Percentiles rank a stretch among this genome's conserved stretches.
Evolutionary conservation across 2,113 vertebrate species (phyloP).

Genomic region (Acinonyx jubatus): DNA sequence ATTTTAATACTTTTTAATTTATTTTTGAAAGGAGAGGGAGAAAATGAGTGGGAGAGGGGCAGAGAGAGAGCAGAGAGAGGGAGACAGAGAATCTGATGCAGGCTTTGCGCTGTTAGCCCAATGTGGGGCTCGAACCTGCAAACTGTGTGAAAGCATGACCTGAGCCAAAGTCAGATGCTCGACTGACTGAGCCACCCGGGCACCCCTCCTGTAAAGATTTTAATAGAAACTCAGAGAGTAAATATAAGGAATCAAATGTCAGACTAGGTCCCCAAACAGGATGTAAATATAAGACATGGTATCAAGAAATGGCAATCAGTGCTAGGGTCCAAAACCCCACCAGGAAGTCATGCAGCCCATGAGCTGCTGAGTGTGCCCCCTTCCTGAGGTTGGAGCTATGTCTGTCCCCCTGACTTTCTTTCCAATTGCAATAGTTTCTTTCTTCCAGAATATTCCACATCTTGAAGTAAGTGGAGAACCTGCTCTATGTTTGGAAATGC

Average conservation of each 20-base stretch:
- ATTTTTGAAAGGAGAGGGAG: not conserved
- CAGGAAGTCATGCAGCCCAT: not conserved
- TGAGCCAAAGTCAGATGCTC: not conserved
- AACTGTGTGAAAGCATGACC: not conserved
- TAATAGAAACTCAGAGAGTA: not conserved
- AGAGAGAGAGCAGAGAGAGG: not conserved
- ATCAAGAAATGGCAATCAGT: not conserved
- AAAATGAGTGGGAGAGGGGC: not conserved
- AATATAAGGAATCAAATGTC: not conserved
- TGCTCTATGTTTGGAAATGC: not conserved
- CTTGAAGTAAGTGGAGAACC: not conserved
- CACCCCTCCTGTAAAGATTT: not conserved
- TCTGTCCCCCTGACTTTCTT: not conserved
- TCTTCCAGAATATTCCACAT: not conserved
- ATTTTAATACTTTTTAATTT: no score
- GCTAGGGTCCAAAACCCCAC: not conserved
- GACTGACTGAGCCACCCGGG: not conserved
- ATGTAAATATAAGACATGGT: not conserved
- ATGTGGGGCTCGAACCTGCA: no score
- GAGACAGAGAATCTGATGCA: not conserved
- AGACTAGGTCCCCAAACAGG: not conserved
- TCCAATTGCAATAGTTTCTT: not conserved
- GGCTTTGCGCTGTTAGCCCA: no score
- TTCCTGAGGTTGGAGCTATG: fast-evolving
- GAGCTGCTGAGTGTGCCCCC: fast-evolving